Evolutionary conservation across 1,140 invertebrate species (phyloP).

Genomic region (Bombus impatiens): DNA sequence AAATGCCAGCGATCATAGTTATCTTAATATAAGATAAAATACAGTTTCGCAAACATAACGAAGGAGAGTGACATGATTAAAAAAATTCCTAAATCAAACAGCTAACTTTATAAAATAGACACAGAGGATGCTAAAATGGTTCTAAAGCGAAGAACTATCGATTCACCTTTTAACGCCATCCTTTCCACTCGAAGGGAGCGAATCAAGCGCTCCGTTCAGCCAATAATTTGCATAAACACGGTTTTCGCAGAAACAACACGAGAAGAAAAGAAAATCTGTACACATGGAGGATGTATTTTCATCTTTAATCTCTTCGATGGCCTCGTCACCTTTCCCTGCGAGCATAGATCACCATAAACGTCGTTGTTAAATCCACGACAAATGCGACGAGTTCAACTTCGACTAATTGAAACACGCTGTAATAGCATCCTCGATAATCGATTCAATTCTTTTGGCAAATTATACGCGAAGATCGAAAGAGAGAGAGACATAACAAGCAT

Average conservation of each 20-base stretch:
- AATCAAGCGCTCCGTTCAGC: background rate
- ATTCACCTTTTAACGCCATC: conserved; percentile 3
- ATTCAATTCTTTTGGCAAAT: background rate
- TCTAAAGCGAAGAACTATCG: background rate
- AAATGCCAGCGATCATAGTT: too few species aligned
- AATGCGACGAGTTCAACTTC: background rate
- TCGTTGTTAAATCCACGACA: background rate
- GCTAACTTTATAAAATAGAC: background rate
- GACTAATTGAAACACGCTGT: background rate
- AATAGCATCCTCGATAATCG: background rate
- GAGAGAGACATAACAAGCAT: background rate
- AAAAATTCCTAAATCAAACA: too few species aligned
- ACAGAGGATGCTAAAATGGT: too few species aligned
- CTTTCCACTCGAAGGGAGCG: background rate
- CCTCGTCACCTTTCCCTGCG: conserved; percentile 7
- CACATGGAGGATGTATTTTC: background rate
- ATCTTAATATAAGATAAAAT: too few species aligned
- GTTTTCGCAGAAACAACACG: conserved; percentile 2
- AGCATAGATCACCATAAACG: background rate
- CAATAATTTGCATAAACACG: conserved; percentile 21
- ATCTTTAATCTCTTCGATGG: conserved; percentile 2
- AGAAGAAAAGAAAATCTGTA: conserved; percentile 4
- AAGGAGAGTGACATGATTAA: too few species aligned
- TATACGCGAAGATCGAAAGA: too few species aligned
- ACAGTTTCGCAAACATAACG: too few species aligned